phyloP scores from a whole-genome alignment of 1,140 invertebrate species.

The Aphidius ervi region DNA sequence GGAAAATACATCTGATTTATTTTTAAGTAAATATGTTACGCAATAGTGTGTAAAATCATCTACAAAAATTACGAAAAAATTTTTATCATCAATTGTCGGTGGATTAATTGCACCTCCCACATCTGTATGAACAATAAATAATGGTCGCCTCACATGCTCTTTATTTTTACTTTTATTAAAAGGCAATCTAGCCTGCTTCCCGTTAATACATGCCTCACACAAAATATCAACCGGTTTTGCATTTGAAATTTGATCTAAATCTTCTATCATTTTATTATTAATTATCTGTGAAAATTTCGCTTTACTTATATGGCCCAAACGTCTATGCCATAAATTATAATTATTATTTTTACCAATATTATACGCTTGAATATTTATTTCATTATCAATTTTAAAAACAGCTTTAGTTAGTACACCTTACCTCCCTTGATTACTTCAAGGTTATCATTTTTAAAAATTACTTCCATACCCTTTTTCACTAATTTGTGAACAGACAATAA shows the following conservation, averaged over 20 bases:
- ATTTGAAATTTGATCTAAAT: conserved; percentile 12
- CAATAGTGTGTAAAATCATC: conserved; percentile 23
- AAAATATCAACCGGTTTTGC: conserved; percentile 33
- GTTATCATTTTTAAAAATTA: conserved; percentile 17
- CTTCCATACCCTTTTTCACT: conserved; percentile 27
- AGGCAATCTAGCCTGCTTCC: conserved; percentile 42
- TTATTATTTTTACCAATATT: background rate
- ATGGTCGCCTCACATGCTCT: background rate
- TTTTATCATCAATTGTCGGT: conserved; percentile 16
- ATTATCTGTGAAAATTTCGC: conserved; percentile 7
- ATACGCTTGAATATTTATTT: no score
- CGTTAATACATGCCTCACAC: conserved; percentile 48
- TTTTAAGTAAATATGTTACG: conserved; percentile 20
- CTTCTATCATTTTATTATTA: conserved; percentile 8
- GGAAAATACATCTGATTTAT: conserved; percentile 21
- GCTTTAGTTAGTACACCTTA: background rate
- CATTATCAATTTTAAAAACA: no score
- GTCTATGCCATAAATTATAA: conserved; percentile 6
- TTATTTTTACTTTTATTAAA: conserved; percentile 8
- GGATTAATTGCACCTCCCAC: conserved; percentile 17
- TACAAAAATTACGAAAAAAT: conserved; percentile 12
- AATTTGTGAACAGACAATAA: conserved; percentile 32
- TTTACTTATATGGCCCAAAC: conserved; percentile 6
- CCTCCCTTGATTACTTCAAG: background rate
- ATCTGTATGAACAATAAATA: conserved; percentile 10